phyloP scores from a whole-genome alignment of 2,888 invertebrate species.

The Drosophila neotestacea region DNA sequence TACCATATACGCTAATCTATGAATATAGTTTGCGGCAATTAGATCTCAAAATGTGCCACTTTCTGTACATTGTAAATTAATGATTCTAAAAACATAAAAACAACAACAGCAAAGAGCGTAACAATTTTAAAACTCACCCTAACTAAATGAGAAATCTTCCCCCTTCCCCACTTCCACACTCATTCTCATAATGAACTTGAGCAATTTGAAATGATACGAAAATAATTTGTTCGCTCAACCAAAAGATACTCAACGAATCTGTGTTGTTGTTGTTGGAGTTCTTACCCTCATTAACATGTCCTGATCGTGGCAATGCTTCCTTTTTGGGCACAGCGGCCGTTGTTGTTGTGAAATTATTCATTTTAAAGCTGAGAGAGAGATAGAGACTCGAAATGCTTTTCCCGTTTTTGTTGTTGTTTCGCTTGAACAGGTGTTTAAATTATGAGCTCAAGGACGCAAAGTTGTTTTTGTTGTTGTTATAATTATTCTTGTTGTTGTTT shows the following conservation, averaged over 20 bases:
- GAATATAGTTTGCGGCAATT: conserved; percentile 25
- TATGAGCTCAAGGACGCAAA: conserved; percentile 74
- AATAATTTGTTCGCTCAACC: conserved; percentile 41
- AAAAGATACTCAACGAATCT: conserved; percentile 32
- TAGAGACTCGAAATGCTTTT: conserved; percentile 21
- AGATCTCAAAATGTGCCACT: conserved; percentile 41
- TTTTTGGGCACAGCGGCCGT: conserved; percentile 82
- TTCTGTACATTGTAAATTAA: conserved; percentile 32
- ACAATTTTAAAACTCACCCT: conserved; percentile 43
- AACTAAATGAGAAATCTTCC: conserved; percentile 33
- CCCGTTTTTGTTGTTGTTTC: conserved; percentile 31
- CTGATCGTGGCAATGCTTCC: conserved; percentile 88
- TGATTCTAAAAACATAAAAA: neutral
- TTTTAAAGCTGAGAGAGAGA: conserved; percentile 30
- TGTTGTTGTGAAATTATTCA: conserved; percentile 84
- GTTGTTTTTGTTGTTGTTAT: conserved; percentile 36
- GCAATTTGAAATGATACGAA: conserved; percentile 41
- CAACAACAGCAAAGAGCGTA: conserved; percentile 19
- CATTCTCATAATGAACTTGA: conserved; percentile 18
- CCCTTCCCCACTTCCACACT: no score
- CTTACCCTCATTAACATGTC: conserved; percentile 87
- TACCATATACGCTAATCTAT: conserved; percentile 11
- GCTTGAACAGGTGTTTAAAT: conserved; percentile 73
- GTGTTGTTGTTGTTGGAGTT: conserved; percentile 7
- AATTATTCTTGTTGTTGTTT: conserved; percentile 32